Conservation (phyloP, 2,888 invertebrate genomes). For the Pristionchus fissidentatus region DNA sequence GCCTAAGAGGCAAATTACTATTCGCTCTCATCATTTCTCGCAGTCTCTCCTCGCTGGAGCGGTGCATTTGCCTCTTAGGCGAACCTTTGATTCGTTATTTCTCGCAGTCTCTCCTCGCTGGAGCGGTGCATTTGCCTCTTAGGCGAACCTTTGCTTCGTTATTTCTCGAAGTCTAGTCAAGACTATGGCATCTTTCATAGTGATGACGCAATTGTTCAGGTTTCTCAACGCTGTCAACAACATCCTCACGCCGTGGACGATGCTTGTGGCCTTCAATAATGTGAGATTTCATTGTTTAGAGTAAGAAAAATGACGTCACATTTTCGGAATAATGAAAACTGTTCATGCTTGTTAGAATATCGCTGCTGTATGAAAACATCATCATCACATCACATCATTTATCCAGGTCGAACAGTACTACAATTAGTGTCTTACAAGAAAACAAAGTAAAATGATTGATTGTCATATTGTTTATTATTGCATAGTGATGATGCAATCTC, state of each 20-base stretch:
- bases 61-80: too few relatives aligned
- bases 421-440: not conserved
- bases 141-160: not conserved
- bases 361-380: not conserved
- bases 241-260: slow-evolving; percentile 11
- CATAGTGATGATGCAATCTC: too few relatives aligned
- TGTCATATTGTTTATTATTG: not conserved
- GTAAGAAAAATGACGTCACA: not conserved
- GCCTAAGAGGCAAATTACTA: too few relatives aligned
- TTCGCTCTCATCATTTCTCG: too few relatives aligned
- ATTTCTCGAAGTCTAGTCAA: not conserved
- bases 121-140: not conserved
- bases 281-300: not conserved
- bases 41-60: too few relatives aligned
- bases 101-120: not conserved
- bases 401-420: not conserved
- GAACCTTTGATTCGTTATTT: not conserved
- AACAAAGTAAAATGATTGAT: not conserved
- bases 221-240: slow-evolving; percentile 14
- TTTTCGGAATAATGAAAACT: not conserved
- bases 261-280: slow-evolving; percentile 2
- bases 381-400: not conserved
- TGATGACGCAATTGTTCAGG: not conserved
- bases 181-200: not conserved
- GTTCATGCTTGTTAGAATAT: not conserved